Evolutionary conservation across 2,888 invertebrate genomes (phyloP).

Genomic region (Venustoraphidia nigricollis): DNA sequence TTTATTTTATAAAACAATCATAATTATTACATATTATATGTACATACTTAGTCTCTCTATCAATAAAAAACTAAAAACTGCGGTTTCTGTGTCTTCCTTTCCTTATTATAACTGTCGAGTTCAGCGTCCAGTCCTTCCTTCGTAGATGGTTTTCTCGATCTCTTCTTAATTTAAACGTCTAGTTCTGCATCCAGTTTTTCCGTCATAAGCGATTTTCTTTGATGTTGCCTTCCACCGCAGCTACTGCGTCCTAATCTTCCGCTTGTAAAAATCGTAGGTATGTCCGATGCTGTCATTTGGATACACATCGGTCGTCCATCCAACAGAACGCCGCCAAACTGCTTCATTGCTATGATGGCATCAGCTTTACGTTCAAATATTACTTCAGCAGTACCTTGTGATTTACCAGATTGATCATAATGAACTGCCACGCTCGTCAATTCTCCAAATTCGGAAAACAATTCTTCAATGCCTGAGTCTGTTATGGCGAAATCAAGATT

Average conservation of each 20-base stretch:
- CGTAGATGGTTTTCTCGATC: conserved; percentile 34
- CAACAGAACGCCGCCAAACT: conserved; percentile 92
- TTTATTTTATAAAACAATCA: too few species aligned
- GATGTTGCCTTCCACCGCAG: conserved; percentile 34
- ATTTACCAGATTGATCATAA: conserved; percentile 92
- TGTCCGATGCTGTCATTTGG: conserved; percentile 76
- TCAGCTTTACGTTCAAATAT: conserved; percentile 84
- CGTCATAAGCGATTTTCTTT: conserved; percentile 61
- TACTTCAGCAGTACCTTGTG: conserved; percentile 93
- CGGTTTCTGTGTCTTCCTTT: too few species aligned
- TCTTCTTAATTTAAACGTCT: conserved; percentile 87
- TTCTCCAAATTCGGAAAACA: conserved; percentile 94
- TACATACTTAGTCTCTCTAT: too few species aligned
- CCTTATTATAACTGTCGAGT: too few species aligned
- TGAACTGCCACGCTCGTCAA: conserved; percentile 90
- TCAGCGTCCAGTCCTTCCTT: too few species aligned
- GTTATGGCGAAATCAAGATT: conserved; percentile 97
- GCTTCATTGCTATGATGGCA: conserved; percentile 92
- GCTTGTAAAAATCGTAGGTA: conserved; percentile 37
- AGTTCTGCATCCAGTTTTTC: conserved; percentile 92
- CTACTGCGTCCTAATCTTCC: conserved; percentile 30
- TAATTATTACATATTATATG: too few species aligned
- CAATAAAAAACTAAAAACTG: too few species aligned
- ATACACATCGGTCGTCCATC: conserved; percentile 96
- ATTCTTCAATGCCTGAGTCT: conserved; percentile 90